phyloP scores from a whole-genome alignment of 2,888 invertebrate species.

The Apodemia hepburni region DNA sequence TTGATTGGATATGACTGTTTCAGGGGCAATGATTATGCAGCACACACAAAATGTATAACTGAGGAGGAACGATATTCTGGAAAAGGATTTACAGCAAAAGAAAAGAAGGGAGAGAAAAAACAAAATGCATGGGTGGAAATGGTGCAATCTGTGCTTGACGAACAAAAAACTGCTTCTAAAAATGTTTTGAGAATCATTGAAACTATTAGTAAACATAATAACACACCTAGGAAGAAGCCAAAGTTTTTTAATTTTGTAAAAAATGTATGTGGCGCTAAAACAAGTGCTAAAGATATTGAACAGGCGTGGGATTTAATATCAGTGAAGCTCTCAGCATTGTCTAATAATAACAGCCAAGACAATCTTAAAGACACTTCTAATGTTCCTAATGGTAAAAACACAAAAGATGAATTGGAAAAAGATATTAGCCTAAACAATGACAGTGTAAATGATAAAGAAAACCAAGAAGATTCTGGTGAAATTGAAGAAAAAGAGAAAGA shows the following conservation, averaged over 20 bases:
- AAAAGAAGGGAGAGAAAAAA: conserved; percentile 92
- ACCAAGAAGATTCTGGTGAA: conserved; percentile 34
- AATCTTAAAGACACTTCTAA: conserved; percentile 25
- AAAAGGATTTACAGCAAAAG: conserved; percentile 86
- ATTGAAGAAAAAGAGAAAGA: conserved; percentile 32
- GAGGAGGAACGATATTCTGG: conserved; percentile 94
- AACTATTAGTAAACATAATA: conserved; percentile 84
- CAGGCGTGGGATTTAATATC: conserved; percentile 84
- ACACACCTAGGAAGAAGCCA: conserved; percentile 91
- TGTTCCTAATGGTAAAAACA: conserved; percentile 25
- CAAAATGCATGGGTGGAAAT: conserved; percentile 91
- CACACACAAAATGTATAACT: conserved; percentile 91
- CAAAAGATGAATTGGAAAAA: conserved; percentile 25
- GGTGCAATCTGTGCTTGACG: conserved; percentile 83
- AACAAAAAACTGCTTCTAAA: conserved; percentile 74
- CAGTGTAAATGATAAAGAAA: conserved; percentile 25
- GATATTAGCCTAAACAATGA: conserved; percentile 26
- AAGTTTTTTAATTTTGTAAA: conserved; percentile 91
- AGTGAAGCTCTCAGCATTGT: conserved; percentile 74
- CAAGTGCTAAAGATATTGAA: conserved; percentile 79
- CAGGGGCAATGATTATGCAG: conserved; percentile 87
- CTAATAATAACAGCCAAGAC: conserved; percentile 42
- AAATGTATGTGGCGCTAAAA: conserved; percentile 80
- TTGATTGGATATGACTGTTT: conserved; percentile 30
- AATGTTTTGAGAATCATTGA: conserved; percentile 83